These are phyloP conservation scores for Periparus ater DNA, from an alignment of 2,797 vertebrate genomes.

Conservation along the genomic window DNA sequence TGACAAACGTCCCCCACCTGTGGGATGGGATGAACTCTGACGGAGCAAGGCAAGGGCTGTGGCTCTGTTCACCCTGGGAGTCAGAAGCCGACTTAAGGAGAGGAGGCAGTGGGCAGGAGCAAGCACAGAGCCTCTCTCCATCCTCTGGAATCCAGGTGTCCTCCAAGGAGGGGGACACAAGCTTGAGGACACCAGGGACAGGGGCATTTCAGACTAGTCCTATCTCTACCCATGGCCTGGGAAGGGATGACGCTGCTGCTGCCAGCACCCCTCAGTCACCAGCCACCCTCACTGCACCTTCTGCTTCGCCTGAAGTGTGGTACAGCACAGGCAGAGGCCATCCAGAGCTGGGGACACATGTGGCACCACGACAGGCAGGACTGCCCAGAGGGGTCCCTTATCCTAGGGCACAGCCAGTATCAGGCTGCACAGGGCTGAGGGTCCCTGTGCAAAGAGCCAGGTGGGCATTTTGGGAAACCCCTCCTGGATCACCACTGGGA, in stretches of 20 bases:
- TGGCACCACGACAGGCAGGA: not conserved
- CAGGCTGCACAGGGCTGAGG: not conserved
- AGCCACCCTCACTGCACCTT: not conserved
- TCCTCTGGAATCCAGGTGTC: not conserved
- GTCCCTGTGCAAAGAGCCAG: not conserved
- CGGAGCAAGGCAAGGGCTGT: not conserved
- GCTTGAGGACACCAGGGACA: not conserved
- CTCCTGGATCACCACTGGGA: rapidly evolving
- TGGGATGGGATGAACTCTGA: not conserved
- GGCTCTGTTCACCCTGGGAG: not conserved
- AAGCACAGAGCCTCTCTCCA: not conserved
- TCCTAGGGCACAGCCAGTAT: rapidly evolving
- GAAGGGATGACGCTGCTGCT: not conserved
- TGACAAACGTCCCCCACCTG: not conserved
- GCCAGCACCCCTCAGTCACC: not conserved
- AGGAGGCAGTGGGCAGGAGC: not conserved
- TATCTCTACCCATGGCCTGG: not conserved
- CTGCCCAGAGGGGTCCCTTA: not conserved
- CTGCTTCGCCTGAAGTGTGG: rapidly evolving
- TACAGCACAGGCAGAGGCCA: not conserved
- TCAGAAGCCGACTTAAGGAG: not conserved
- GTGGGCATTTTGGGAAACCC: not conserved
- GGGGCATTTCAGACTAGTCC: not conserved
- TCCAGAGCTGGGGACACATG: rapidly evolving
- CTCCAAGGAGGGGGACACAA: not conserved